Base-by-base conservation (phyloP, 92 coral and sea anemone species). In the Epizoanthus stellaris region DNA sequence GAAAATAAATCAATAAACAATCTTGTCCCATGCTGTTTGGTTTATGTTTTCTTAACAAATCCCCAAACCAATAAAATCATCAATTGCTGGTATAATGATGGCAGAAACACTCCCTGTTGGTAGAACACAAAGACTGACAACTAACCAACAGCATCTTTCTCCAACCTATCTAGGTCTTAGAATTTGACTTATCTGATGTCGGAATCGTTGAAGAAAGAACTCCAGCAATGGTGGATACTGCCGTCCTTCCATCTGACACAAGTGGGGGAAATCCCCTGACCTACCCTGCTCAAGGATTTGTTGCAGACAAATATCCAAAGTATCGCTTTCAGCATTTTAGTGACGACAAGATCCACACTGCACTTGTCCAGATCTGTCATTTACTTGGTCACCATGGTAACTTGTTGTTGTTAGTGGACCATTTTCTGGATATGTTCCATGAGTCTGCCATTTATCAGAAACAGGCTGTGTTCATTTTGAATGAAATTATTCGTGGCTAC, bases 201-300 rank as follows among this genome's bases (percentile, higher is more conserved):
- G 93, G 93, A 12, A 91, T 96, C 88, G 97, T 96, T 2, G 99
- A 96, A 82, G 95, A 96, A 84, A 93, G 87, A 56, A 91, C 93
- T 38, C 88, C 89, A 15, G 67, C 88, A n/a, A 73, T 75, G 12
- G 70, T 90, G 57, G 91, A 76, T 82, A 85, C 93, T 53, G 93
- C 93, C 34, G 85, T 95, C 4, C 82, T 77, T 13, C 93, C 89
- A 23, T 90, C 93, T 9, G 91, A 91, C 49, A 87, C 94, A 2
- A 69, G 87, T n/a, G 96, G 93, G 14, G 64, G 81, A 20, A 85
- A 93, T 67, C 94, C 93, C 30, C 74, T 91, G 81, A 88, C 95
- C 6, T 81, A 70, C 57, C 88, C 89, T 6, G 79, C 89, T 20
- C 85, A 85, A 36, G 82, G 89, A 63, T 82, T 91, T 77, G 34